Conservation (phyloP, 2,113 vertebrate species). For the Platycercus adscitus region DNA sequence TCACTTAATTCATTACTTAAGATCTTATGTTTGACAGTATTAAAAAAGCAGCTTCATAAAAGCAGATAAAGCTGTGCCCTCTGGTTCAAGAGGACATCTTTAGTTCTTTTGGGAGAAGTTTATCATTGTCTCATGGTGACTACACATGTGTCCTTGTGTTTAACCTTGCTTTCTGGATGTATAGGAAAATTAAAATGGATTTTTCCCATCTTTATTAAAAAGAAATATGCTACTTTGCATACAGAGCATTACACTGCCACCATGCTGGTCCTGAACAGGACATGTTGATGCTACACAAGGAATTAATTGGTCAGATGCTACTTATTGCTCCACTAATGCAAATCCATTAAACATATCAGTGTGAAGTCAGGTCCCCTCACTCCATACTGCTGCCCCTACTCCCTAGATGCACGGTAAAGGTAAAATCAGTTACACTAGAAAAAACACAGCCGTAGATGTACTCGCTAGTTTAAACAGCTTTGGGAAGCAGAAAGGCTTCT, state of each 20-base stretch:
- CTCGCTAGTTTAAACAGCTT: background rate
- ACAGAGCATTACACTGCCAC: background rate
- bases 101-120: background rate
- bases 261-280: background rate
- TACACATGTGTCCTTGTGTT: background rate
- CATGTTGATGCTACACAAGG: background rate
- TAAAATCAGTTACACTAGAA: background rate
- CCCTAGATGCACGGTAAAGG: background rate
- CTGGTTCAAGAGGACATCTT: background rate
- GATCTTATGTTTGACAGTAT: slow-evolving; percentile 19
- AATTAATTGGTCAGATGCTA: background rate
- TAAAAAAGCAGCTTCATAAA: background rate
- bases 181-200: background rate
- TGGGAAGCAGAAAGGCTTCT: background rate
- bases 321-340: background rate
- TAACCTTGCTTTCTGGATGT: background rate
- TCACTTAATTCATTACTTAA: background rate
- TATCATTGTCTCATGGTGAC: background rate
- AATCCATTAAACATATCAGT: background rate
- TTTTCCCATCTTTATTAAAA: background rate
- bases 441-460: background rate
- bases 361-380: background rate
- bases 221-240: background rate
- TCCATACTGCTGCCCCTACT: background rate
- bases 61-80: background rate